Percentiles rank a stretch among this genome's conserved stretches.
These are phyloP conservation scores for Pterobdella sp. DNA, from an alignment of 2,888 invertebrate genomes.

Conservation along the genomic window DNA sequence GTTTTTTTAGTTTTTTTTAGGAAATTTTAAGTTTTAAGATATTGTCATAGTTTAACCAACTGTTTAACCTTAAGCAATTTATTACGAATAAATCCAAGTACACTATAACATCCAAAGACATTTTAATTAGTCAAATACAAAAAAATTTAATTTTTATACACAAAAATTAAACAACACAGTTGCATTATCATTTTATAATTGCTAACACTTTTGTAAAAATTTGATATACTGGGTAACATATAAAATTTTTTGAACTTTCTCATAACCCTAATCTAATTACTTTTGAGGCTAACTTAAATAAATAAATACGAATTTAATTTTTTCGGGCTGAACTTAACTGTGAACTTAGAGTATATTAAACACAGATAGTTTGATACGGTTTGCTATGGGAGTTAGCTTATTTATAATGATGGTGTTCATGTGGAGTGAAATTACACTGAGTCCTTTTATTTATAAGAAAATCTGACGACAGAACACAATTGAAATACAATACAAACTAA, in stretches of 20 bases:
- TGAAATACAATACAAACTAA: too few species aligned
- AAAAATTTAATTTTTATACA: neutral
- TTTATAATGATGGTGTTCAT: neutral
- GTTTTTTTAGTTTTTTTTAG: too few species aligned
- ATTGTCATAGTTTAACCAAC: too few species aligned
- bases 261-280: conserved; percentile 10
- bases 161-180: neutral
- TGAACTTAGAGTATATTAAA: neutral
- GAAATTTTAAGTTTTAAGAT: too few species aligned
- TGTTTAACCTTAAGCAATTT: too few species aligned
- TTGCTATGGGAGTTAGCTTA: neutral
- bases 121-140: neutral
- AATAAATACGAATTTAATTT: too few species aligned
- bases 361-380: too few species aligned
- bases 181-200: conserved; percentile 6
- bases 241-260: neutral
- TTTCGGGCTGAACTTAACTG: neutral
- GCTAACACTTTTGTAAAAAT: neutral
- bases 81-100: too few species aligned
- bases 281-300: neutral
- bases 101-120: too few species aligned
- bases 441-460: neutral
- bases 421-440: neutral
- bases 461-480: conserved; percentile 1
- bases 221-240: neutral